These are phyloP conservation scores for Sericinus montela DNA, from an alignment of 2,888 invertebrate genomes.

Conservation along the genomic window DNA sequence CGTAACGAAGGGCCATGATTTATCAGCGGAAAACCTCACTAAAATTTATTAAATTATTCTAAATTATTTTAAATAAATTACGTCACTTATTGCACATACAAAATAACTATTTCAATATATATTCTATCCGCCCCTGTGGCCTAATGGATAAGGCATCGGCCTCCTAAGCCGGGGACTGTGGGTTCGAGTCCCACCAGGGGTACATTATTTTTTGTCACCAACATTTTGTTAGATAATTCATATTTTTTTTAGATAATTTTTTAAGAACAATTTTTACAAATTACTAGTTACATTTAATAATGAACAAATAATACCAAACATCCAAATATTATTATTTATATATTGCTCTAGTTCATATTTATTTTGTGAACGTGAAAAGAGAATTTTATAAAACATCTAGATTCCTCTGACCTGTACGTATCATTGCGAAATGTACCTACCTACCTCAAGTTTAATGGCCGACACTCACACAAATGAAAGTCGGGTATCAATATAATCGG, in stretches of 20 bases:
- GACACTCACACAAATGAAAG: slow-evolving; percentile 28
- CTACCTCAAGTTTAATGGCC: slow-evolving; percentile 47
- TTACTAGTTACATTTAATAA: too few relatives aligned
- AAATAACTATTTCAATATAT: neutral
- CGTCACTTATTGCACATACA: neutral
- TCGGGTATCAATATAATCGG: slow-evolving; percentile 39
- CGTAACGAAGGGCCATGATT: too few relatives aligned
- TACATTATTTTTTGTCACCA: slow-evolving; percentile 27
- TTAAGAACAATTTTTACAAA: too few relatives aligned
- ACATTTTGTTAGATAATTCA: too few relatives aligned
- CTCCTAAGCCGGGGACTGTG: slow-evolving; percentile 89
- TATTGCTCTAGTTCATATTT: too few relatives aligned
- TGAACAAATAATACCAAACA: too few relatives aligned
- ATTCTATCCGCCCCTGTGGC: slow-evolving; percentile 82
- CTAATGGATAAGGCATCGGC: slow-evolving; percentile 89
- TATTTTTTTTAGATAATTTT: too few relatives aligned
- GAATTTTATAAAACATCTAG: neutral
- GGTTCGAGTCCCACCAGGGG: slow-evolving; percentile 88
- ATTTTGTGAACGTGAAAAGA: too few relatives aligned
- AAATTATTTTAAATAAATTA: neutral
- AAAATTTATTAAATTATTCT: neutral
- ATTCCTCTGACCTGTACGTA: neutral
- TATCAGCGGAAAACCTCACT: too few relatives aligned
- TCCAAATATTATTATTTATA: too few relatives aligned
- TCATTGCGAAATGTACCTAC: slow-evolving; percentile 20